Evolutionary conservation across 2,797 vertebrate genomes (phyloP).

Genomic region (Dipus sagitta): DNA sequence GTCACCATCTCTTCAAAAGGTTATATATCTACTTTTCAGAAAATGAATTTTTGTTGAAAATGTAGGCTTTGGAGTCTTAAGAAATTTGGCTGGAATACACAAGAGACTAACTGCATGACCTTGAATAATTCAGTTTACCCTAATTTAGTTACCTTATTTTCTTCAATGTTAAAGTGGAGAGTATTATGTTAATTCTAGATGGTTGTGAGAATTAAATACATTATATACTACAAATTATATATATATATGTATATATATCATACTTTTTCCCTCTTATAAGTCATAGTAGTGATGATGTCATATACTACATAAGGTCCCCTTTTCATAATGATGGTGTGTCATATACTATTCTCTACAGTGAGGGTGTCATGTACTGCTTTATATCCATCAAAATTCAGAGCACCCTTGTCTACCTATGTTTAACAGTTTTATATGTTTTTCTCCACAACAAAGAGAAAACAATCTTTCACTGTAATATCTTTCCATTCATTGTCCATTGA

Average conservation of each 20-base stretch:
- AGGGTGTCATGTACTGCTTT: neutral
- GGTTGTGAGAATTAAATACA: slow-evolving; percentile 27
- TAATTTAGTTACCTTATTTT: slow-evolving; percentile 10
- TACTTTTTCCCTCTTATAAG: slow-evolving; percentile 25
- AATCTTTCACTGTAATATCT: neutral
- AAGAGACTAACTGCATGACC: neutral
- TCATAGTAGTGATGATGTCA: neutral
- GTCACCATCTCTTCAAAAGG: neutral
- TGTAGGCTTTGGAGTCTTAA: neutral
- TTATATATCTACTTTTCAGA: neutral
- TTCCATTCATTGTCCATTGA: neutral
- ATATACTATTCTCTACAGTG: too few species aligned
- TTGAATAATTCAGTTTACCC: neutral
- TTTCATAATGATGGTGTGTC: neutral
- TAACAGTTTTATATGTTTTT: neutral
- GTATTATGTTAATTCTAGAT: slow-evolving; percentile 33
- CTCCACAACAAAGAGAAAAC: slow-evolving; percentile 2
- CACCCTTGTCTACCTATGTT: neutral
- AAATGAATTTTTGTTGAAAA: slow-evolving; percentile 41
- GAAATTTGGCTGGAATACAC: slow-evolving; percentile 1
- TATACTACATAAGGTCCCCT: neutral
- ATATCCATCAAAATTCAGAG: neutral
- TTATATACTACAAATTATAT: neutral
- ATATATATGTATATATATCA: neutral
- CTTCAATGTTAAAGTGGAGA: slow-evolving; percentile 4